phyloP scores from a whole-genome alignment of 2,888 invertebrate genomes.

The Xestia c-nigrum region DNA sequence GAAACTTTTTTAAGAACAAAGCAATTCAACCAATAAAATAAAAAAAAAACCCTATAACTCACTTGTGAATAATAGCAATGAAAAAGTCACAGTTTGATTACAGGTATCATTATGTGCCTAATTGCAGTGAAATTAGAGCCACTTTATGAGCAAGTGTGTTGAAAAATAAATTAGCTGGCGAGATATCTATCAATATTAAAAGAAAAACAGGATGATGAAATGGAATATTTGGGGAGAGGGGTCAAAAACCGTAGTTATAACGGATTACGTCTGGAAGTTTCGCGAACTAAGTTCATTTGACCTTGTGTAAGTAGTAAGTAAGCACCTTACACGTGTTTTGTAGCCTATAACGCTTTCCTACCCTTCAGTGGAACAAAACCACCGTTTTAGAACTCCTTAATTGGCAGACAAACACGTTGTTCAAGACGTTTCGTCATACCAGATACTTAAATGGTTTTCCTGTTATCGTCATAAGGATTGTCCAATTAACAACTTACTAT shows the following conservation, averaged over 20 bases:
- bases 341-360: neutral
- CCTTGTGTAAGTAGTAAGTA: neutral
- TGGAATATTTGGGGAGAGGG: neutral
- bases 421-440: constrained; percentile 3
- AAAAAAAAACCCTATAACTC: too few species aligned
- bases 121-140: too few species aligned
- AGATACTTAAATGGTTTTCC: constrained; percentile 10
- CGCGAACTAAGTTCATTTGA: neutral
- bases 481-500: constrained; percentile 24
- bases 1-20: too few species aligned
- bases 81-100: too few species aligned
- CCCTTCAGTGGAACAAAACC: constrained; percentile 11
- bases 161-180: too few species aligned
- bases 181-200: neutral
- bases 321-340: neutral
- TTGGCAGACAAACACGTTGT: constrained; percentile 14
- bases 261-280: neutral
- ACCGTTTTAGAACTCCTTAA: constrained; percentile 8
- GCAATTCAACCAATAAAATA: too few species aligned
- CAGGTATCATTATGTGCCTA: too few species aligned
- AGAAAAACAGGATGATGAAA: neutral
- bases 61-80: too few species aligned
- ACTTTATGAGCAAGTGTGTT: too few species aligned
- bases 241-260: neutral
- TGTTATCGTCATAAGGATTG: constrained; percentile 6